A percentile compares a stretch with the other conserved stretches of the same genome.
phyloP scores from a whole-genome alignment of 2,797 vertebrate species.

The Poecilia gillii region DNA sequence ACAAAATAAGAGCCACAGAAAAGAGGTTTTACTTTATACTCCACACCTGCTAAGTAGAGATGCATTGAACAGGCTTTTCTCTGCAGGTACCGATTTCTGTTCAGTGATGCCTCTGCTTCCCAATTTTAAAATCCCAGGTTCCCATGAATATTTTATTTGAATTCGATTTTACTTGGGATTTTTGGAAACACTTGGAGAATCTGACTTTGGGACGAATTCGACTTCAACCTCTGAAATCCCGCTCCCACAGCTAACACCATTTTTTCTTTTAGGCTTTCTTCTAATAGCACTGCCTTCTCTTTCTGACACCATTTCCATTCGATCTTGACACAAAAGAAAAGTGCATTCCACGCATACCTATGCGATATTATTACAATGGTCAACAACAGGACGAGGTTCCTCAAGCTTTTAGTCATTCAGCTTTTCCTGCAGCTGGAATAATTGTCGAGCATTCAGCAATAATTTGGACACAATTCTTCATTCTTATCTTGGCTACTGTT shows the following conservation, averaged over 20 bases:
- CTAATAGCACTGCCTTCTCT: conserved; percentile 29
- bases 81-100: not conserved
- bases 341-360: conserved; percentile 62
- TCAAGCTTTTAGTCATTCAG: conserved; percentile 43
- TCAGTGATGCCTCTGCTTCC: not conserved
- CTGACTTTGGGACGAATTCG: not conserved
- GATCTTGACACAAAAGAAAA: conserved; percentile 59
- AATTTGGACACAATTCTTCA: not conserved
- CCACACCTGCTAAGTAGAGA: not conserved
- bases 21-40: not conserved
- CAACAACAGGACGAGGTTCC: conserved; percentile 48
- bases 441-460: conserved; percentile 15
- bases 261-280: conserved; percentile 13
- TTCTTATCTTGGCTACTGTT: not conserved
- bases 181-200: not conserved
- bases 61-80: not conserved
- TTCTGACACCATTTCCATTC: conserved; percentile 30
- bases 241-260: not conserved
- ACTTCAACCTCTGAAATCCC: not conserved
- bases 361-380: conserved; percentile 57
- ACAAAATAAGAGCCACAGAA: not conserved
- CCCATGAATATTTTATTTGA: not conserved
- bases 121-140: not conserved
- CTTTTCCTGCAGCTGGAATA: conserved; percentile 24
- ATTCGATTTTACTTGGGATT: not conserved